These are phyloP conservation scores for Paraescarpia echinospica DNA, from an alignment of 1,140 invertebrate species.

Conservation along the genomic window DNA sequence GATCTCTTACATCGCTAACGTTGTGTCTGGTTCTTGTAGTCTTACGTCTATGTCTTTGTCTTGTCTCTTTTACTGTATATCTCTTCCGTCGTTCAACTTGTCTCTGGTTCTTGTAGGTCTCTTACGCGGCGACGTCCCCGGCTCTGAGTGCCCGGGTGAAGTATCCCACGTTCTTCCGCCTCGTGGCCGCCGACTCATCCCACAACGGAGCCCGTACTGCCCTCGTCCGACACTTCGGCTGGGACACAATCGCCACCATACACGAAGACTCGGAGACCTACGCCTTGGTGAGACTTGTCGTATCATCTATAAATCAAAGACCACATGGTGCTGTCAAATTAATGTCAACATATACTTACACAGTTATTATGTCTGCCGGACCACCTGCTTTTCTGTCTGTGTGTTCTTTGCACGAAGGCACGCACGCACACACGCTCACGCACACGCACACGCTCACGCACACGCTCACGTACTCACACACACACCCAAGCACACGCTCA, in stretches of 20 bases:
- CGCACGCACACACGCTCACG: background rate
- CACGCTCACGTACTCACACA: too few relatives aligned
- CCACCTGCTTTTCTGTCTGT: too few relatives aligned
- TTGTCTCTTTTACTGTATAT: too few relatives aligned
- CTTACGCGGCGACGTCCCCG: slow-evolving; percentile 82
- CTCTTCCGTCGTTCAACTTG: too few relatives aligned
- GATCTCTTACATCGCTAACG: slow-evolving; percentile 72
- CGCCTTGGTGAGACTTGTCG: slow-evolving; percentile 67
- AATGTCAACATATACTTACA: background rate
- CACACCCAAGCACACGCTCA: too few relatives aligned
- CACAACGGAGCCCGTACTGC: slow-evolving; percentile 82
- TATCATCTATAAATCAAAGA: background rate
- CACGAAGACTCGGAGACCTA: slow-evolving; percentile 83
- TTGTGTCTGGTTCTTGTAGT: slow-evolving; percentile 47
- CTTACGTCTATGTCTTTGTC: too few relatives aligned
- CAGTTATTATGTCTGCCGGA: background rate
- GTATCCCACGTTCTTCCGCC: slow-evolving; percentile 84
- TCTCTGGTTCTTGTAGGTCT: slow-evolving; percentile 65
- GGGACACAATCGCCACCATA: slow-evolving; percentile 83
- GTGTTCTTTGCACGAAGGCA: too few relatives aligned
- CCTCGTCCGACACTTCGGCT: slow-evolving; percentile 79
- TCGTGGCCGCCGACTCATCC: slow-evolving; percentile 82
- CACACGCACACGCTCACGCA: background rate
- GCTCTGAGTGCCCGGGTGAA: slow-evolving; percentile 80
- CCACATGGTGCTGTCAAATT: background rate